Evolutionary conservation across 2,797 vertebrate species (phyloP).

Genomic region (Ciconia nigra): DNA sequence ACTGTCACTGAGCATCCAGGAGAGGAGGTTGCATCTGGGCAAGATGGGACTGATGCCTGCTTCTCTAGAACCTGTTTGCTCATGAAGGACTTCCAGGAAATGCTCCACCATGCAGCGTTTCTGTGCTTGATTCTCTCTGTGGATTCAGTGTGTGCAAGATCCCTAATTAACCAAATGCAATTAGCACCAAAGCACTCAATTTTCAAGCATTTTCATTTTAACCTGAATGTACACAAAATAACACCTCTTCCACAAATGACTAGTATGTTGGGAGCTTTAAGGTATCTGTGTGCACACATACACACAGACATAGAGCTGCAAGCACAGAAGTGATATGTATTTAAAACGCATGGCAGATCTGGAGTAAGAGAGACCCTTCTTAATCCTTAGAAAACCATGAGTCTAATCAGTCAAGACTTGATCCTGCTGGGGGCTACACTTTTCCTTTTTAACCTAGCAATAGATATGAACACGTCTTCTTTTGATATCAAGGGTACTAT

Average conservation of each 20-base stretch:
- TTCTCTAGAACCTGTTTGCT: not conserved
- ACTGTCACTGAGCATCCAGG: not conserved
- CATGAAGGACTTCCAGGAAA: not conserved
- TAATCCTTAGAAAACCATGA: not conserved
- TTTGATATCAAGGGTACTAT: not conserved
- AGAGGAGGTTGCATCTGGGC: not conserved
- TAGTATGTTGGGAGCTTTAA: not conserved
- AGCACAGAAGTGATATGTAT: not conserved
- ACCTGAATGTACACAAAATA: not conserved
- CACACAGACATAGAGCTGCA: not conserved
- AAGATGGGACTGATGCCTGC: not conserved
- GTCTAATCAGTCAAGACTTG: not conserved
- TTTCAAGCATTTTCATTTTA: not conserved
- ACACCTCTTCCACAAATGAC: not conserved
- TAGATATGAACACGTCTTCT: not conserved
- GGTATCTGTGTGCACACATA: not conserved
- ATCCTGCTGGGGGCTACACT: not conserved
- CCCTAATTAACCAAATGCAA: constrained; percentile 6
- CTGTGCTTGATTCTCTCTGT: not conserved
- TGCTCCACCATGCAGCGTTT: not conserved
- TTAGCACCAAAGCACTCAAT: not conserved
- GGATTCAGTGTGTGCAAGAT: not conserved
- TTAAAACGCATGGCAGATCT: not conserved
- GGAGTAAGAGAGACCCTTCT: not conserved
- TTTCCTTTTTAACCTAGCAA: not conserved